Conservation (phyloP, 2,113 vertebrate species). For the Platichthys stellatus region DNA sequence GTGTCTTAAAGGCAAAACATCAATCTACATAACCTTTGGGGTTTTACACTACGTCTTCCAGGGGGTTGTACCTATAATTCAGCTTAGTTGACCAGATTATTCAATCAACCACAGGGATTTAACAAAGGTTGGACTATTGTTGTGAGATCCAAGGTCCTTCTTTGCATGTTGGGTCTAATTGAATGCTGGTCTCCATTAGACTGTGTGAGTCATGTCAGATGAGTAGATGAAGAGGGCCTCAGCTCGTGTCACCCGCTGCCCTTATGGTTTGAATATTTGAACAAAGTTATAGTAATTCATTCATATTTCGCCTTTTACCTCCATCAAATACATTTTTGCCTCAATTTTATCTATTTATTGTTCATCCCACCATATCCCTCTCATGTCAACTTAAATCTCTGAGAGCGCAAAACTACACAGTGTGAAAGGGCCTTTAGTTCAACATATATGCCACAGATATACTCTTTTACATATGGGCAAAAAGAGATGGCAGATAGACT, state of each 20-base stretch:
- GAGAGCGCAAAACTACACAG: too few species aligned
- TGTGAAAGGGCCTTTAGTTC: background rate
- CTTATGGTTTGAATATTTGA: background rate
- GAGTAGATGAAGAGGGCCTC: background rate
- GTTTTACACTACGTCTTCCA: too few species aligned
- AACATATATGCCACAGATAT: background rate
- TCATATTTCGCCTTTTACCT: background rate
- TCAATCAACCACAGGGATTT: background rate
- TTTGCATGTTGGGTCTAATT: background rate
- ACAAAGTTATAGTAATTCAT: background rate
- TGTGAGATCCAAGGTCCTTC: background rate
- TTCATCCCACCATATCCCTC: too few species aligned
- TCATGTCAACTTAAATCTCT: too few species aligned
- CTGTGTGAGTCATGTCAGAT: background rate
- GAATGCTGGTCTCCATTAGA: too few species aligned
- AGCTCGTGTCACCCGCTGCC: background rate
- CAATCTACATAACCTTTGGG: too few species aligned
- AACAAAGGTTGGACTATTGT: background rate
- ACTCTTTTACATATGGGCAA: background rate
- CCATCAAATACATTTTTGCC: background rate
- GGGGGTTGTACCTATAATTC: too few species aligned
- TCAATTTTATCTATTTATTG: too few species aligned
- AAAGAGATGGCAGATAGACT: background rate
- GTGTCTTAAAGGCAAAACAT: background rate
- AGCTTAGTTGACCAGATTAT: too few species aligned